Base-by-base conservation (phyloP, 2,113 vertebrate genomes). In the Proterorhinus semilunaris region DNA sequence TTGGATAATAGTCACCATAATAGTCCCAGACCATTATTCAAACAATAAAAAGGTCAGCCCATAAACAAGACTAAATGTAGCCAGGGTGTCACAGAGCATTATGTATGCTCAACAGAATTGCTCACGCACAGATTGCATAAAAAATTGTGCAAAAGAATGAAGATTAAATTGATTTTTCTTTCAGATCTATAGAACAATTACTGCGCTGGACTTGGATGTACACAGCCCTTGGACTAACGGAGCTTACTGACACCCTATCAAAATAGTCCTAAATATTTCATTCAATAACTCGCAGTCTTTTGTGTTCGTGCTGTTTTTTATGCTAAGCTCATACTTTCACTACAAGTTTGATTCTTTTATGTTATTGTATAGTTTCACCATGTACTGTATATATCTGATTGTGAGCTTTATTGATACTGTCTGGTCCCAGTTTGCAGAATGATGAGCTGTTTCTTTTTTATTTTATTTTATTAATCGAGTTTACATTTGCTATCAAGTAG, bases 331-430 rank as follows among this genome's bases (percentile, higher is more conserved):
- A 57, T 44, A 55, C 75, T 46, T 27, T 71, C 64, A 21, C 2
- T 36, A 53, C 69, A 66, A 71, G 44, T 62, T 69, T 69, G 10
- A 54, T 54, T 2, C 27, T 69, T 12, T 54, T 45, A 10, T 65
- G 11, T 43, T 66, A 59, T 36, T 49, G 27, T 67, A 52, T 36
- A 36, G 4, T 83, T 66, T 64, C 65, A 49, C 16, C 3, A 69
- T 54, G 43, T 72, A 62, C 45, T 83, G 62, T 79, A 80, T 75
- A 83, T 81, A 73, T 75, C 62, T 75, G 57, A 50, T 59, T 58
- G 63, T 74, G 75, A 65, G 63, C 62, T 69, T 80, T 44, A 51
- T 16, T 71, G 43, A 76, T 52, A 45, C 49, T 49, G 10, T 62
- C 8, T 42, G 66, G 49, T 52, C 15, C 36, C 6, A 63, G 48